A percentile compares a stretch with the other conserved stretches of the same genome.
These are phyloP conservation scores for Trichacis sp. DNA, from an alignment of 2,888 invertebrate species.

Conservation along the genomic window DNA sequence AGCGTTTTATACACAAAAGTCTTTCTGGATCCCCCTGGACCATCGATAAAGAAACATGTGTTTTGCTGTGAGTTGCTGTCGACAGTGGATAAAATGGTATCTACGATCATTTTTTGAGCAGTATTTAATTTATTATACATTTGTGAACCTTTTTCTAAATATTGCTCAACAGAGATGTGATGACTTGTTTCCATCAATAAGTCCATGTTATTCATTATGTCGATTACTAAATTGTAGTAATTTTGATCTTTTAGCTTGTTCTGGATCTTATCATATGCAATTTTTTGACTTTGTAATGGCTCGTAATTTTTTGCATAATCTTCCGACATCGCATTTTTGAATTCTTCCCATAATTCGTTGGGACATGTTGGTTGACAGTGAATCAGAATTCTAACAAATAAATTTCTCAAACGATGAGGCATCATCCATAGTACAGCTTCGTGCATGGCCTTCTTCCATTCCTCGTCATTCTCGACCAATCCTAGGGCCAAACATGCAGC, in stretches of 20 bases:
- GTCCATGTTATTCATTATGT: background rate
- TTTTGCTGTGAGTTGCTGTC: slow-evolving; percentile 9
- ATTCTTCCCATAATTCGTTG: slow-evolving; percentile 36
- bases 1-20: too few species aligned
- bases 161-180: background rate
- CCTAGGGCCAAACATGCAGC: slow-evolving; percentile 22
- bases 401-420: slow-evolving; percentile 51
- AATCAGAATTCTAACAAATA: too few species aligned
- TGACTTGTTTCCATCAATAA: background rate
- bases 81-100: slow-evolving; percentile 21
- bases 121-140: slow-evolving; percentile 35
- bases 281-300: slow-evolving; percentile 15
- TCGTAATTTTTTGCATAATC: slow-evolving; percentile 23
- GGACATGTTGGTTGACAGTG: too few species aligned
- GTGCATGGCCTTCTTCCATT: slow-evolving; percentile 26
- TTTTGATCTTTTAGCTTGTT: slow-evolving; percentile 22
- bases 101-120: slow-evolving; percentile 39
- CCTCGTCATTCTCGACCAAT: slow-evolving; percentile 20
- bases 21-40: slow-evolving; percentile 28
- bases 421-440: slow-evolving; percentile 31
- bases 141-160: slow-evolving; percentile 15
- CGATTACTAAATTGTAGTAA: slow-evolving; percentile 22
- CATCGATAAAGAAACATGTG: slow-evolving; percentile 27
- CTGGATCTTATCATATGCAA: slow-evolving; percentile 31
- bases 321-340: slow-evolving; percentile 42